phyloP scores from a whole-genome alignment of 2,113 vertebrate species.

The Lutjanus erythropterus region DNA sequence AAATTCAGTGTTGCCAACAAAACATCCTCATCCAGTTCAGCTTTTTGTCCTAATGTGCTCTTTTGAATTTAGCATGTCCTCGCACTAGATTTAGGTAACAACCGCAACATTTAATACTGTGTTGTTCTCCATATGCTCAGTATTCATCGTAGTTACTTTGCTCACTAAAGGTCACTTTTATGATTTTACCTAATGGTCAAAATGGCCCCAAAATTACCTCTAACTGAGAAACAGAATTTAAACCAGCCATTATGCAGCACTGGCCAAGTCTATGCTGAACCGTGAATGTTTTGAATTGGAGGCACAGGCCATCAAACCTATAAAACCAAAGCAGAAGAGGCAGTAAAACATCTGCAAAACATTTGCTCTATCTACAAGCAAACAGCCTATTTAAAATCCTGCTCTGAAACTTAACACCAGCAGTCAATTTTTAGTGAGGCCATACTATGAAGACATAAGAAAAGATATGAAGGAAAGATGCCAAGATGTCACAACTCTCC shows the following conservation, averaged over 20 bases:
- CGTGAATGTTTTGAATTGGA: not conserved
- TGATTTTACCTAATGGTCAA: not conserved
- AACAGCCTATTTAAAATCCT: not conserved
- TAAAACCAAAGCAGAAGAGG: constrained; percentile 11
- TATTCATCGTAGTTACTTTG: not conserved
- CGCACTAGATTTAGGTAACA: not conserved
- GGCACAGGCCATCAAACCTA: not conserved
- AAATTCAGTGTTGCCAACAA: not conserved
- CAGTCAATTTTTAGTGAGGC: not conserved
- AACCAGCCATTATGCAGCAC: constrained; percentile 9
- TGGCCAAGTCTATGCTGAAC: constrained; percentile 10
- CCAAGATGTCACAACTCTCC: not conserved
- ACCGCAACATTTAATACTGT: not conserved
- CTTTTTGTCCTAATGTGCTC: not conserved
- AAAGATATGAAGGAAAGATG: not conserved
- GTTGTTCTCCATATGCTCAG: not conserved
- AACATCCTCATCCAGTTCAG: not conserved
- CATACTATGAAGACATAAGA: not conserved
- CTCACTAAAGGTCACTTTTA: constrained; percentile 7
- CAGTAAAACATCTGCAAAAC: constrained; percentile 7
- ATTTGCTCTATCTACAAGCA: constrained; percentile 4
- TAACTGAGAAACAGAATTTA: constrained; percentile 13
- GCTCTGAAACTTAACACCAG: not conserved
- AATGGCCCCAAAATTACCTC: not conserved
- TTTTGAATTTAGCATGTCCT: not conserved